These are phyloP conservation scores for Drosophila murphyi DNA, from an alignment of 1,140 invertebrate species.

Conservation along the genomic window DNA sequence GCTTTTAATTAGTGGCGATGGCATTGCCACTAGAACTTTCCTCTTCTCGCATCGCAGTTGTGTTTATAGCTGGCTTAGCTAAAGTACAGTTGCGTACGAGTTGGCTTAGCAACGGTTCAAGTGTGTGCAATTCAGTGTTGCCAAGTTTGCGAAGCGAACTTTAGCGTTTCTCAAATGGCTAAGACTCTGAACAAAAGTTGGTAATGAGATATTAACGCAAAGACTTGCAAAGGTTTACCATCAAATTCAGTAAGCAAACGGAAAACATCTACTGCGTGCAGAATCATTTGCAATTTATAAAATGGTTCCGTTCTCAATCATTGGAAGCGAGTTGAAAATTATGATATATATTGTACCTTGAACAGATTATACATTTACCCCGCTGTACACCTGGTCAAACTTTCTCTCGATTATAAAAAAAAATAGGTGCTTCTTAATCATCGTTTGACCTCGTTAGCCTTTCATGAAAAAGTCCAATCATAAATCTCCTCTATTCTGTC, in stretches of 20 bases:
- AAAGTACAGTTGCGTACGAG: conserved; percentile 55
- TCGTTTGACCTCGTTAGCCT: too few relatives aligned
- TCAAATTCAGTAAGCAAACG: not conserved
- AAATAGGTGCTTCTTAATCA: too few relatives aligned
- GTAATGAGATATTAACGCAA: conserved; percentile 11
- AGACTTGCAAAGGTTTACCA: not conserved
- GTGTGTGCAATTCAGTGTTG: conserved; percentile 3
- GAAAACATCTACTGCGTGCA: not conserved
- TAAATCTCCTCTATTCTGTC: too few relatives aligned
- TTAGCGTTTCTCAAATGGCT: conserved; percentile 14
- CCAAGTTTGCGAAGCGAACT: conserved; percentile 18
- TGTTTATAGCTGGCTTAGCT: conserved; percentile 20
- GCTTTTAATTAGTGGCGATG: conserved; percentile 77
- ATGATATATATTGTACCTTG: too few relatives aligned
- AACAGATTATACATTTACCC: too few relatives aligned
- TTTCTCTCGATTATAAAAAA: too few relatives aligned
- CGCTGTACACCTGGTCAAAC: too few relatives aligned
- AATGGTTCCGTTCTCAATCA: too few relatives aligned
- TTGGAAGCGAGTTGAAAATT: too few relatives aligned
- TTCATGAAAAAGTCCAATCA: too few relatives aligned
- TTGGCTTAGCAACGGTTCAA: conserved; percentile 61
- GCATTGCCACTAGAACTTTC: conserved; percentile 44
- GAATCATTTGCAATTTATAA: too few relatives aligned
- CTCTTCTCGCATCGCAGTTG: conserved; percentile 61
- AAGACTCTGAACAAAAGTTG: conserved; percentile 13